Base-by-base conservation (phyloP, 1,140 invertebrate genomes). In the Drosophila kepulauana region DNA sequence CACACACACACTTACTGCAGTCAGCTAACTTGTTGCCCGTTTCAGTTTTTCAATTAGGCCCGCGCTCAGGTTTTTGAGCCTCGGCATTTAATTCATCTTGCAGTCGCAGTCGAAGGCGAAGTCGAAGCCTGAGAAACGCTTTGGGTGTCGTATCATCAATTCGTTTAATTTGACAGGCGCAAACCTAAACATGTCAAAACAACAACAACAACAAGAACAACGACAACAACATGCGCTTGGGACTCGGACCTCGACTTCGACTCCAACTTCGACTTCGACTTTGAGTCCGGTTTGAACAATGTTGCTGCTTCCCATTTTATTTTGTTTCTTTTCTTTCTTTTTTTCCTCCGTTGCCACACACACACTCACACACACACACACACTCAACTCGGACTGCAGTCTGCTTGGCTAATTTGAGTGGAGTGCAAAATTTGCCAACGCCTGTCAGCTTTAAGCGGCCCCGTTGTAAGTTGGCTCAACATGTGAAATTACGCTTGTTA, bases 151-250 rank as follows among this genome's bases (percentile, higher is more conserved):
- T 91, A 92, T 92, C 91, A 92, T 92, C 91, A 92, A 92, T 92
- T 92, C 91, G 91, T 91, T 92, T 92, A 92, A 92, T 92, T 92
- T 92, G 92, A 92, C 92, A 92, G 89, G 91, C 92, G 82, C 91
- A 92, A 91, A 91, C 91, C 92, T 91, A 92, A 92, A 92, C 88
- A 92, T 92, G 91, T 92, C 92, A 92, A 92, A 92, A 92, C 92
- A 92, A 87, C 85, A 89, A 81, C 73, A 79, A 28, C 69, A 77
- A 41, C 58, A 61, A 28, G 38, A 54, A 7, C 65, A 49, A 45
- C 52, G 80, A 81, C 81, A 82, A 66, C 78, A 80, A 72, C 71
- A 84, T 82, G 78, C 78, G 80, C 78, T 82, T 82, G 78, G 82
- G 38, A 71, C 45, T 51, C 28, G 51, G 54, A 25, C 43, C n/a